phyloP scores from a whole-genome alignment of 1,140 invertebrate species.

The Lucilia sericata region DNA sequence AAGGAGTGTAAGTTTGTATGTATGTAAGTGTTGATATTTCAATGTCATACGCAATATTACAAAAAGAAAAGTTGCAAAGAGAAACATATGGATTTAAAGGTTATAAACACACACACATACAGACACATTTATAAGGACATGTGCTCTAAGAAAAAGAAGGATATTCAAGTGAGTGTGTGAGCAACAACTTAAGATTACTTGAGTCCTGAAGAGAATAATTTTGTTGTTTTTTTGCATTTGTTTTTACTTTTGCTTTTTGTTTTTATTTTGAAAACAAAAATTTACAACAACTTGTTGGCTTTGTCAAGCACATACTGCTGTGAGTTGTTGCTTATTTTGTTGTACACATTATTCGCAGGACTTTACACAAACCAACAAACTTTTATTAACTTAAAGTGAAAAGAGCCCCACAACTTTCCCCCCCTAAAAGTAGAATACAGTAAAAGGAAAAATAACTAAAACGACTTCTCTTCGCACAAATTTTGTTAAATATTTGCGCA shows the following conservation, averaged over 20 bases:
- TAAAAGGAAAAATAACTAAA: not conserved
- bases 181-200: not conserved
- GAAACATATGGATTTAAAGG: slow-evolving; percentile 20
- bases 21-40: not conserved
- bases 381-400: not conserved
- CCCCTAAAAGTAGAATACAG: not conserved
- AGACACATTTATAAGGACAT: not conserved
- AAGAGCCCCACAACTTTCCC: not conserved
- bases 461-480: not conserved
- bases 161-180: not conserved
- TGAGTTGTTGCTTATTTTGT: not conserved
- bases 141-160: not conserved
- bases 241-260: not conserved
- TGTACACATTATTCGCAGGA: not conserved
- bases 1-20: not conserved
- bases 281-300: slow-evolving; percentile 16
- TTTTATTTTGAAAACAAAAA: not conserved
- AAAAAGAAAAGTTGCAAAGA: not conserved
- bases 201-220: too few species aligned
- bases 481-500: slow-evolving; percentile 39
- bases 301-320: not conserved
- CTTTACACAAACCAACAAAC: not conserved
- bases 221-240: not conserved
- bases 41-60: slow-evolving; percentile 31
- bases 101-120: not conserved